These are phyloP conservation scores for Nebria brevicollis DNA, from an alignment of 2,888 invertebrate species.

Conservation along the genomic window DNA sequence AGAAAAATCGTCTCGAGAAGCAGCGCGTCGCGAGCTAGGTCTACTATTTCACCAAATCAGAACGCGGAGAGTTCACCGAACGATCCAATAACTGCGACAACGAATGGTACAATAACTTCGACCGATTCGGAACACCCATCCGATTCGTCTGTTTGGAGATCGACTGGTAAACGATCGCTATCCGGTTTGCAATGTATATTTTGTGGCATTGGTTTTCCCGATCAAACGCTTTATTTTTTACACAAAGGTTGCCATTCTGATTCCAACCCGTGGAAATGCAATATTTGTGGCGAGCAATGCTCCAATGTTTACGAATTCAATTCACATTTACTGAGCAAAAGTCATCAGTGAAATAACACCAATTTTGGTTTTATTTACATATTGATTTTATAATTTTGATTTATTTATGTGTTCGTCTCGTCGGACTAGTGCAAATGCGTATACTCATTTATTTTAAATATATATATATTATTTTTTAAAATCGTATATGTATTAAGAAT, in stretches of 20 bases:
- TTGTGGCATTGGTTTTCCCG: slow-evolving; percentile 95
- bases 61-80: slow-evolving; percentile 64
- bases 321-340: slow-evolving; percentile 93
- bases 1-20: slow-evolving; percentile 80
- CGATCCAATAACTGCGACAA: slow-evolving; percentile 65
- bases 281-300: slow-evolving; percentile 95
- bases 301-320: slow-evolving; percentile 97
- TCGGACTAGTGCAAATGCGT: background rate
- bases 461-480: background rate
- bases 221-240: slow-evolving; percentile 94
- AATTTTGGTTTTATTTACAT: background rate
- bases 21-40: slow-evolving; percentile 60
- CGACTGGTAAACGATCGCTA: slow-evolving; percentile 65
- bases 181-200: slow-evolving; percentile 81
- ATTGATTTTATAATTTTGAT: background rate
- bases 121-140: slow-evolving; percentile 72
- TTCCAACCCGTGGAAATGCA: slow-evolving; percentile 97
- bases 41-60: slow-evolving; percentile 60
- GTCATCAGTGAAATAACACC: slow-evolving; percentile 73
- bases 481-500: background rate
- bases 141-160: slow-evolving; percentile 62
- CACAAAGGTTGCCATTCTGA: slow-evolving; percentile 99
- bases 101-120: slow-evolving; percentile 76
- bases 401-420: background rate
- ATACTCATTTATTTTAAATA: background rate